Percentiles rank a stretch among this genome's conserved stretches.
Evolutionary conservation across 1,140 invertebrate genomes (phyloP).

Genomic region (Helicorthomorpha holstii): DNA sequence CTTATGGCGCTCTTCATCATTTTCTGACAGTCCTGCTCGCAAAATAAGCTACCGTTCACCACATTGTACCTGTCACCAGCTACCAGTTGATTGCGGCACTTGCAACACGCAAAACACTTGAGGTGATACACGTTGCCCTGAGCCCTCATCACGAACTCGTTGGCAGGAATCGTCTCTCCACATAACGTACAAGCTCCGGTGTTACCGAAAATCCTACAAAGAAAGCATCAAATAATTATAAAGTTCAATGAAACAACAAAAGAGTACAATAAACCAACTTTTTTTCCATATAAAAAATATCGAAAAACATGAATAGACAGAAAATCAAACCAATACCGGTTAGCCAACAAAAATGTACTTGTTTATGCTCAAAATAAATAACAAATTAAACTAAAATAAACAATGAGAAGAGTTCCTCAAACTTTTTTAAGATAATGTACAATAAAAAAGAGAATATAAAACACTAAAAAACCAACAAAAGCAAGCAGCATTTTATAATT

Average conservation of each 20-base stretch:
- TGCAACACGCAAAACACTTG: slow-evolving; percentile 84
- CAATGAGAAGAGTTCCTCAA: too few relatives aligned
- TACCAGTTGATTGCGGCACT: slow-evolving; percentile 66
- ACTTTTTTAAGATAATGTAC: too few relatives aligned
- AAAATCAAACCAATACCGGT: too few relatives aligned
- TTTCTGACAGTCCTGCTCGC: slow-evolving; percentile 86
- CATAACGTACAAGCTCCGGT: slow-evolving; percentile 71
- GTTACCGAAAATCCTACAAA: slow-evolving; percentile 69
- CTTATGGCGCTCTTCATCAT: slow-evolving; percentile 43
- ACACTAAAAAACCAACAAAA: too few relatives aligned
- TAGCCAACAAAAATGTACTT: too few relatives aligned
- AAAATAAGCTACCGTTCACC: slow-evolving; percentile 62
- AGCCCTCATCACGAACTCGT: slow-evolving; percentile 76
- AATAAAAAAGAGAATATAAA: too few relatives aligned
- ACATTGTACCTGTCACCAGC: slow-evolving; percentile 80
- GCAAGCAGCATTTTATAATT: too few relatives aligned
- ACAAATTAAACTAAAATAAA: too few relatives aligned
- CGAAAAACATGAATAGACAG: not conserved
- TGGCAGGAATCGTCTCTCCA: slow-evolving; percentile 72
- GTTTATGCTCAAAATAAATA: too few relatives aligned
- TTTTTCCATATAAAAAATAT: not conserved
- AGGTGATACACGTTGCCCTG: slow-evolving; percentile 64
- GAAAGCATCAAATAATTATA: too few relatives aligned
- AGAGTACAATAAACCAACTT: not conserved
- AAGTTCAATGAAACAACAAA: not conserved